Conservation (phyloP, 1,140 invertebrate species). For the Tetramorium parvispinum region DNA sequence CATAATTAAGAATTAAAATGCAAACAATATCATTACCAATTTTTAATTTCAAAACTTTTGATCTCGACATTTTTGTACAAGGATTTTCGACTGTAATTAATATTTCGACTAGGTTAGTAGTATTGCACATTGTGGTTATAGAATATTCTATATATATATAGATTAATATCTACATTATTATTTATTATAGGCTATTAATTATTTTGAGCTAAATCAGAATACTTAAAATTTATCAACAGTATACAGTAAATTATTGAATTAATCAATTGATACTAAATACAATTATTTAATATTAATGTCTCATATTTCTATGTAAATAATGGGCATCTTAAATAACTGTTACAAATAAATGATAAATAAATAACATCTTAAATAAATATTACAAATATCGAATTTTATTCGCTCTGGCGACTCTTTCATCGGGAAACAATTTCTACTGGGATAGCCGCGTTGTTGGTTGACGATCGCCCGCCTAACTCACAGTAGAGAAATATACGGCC, state of each 20-base stretch:
- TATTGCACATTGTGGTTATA: not conserved
- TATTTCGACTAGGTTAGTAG: not conserved
- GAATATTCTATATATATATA: not conserved
- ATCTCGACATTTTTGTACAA: not conserved
- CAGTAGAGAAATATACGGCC: slow-evolving; percentile 21
- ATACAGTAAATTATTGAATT: not conserved
- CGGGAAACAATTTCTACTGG: slow-evolving; percentile 1
- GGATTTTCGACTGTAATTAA: not conserved
- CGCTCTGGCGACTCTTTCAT: not conserved
- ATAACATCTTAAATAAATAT: slow-evolving; percentile 1
- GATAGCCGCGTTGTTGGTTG: slow-evolving; percentile 14
- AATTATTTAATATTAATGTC: slow-evolving; percentile 27
- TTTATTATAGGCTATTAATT: slow-evolving; percentile 13
- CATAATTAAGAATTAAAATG: not conserved
- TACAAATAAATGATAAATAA: too few relatives aligned
- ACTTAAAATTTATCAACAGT: slow-evolving; percentile 12
- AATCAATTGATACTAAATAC: not conserved
- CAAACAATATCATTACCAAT: not conserved
- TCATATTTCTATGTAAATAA: not conserved
- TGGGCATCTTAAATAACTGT: too few relatives aligned
- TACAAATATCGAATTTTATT: slow-evolving; percentile 25
- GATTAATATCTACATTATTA: not conserved
- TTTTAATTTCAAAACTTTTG: not conserved
- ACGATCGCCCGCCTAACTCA: slow-evolving; percentile 25
- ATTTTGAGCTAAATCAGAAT: not conserved